phyloP scores from a whole-genome alignment of 2,113 vertebrate genomes.

The Hyla sarda region DNA sequence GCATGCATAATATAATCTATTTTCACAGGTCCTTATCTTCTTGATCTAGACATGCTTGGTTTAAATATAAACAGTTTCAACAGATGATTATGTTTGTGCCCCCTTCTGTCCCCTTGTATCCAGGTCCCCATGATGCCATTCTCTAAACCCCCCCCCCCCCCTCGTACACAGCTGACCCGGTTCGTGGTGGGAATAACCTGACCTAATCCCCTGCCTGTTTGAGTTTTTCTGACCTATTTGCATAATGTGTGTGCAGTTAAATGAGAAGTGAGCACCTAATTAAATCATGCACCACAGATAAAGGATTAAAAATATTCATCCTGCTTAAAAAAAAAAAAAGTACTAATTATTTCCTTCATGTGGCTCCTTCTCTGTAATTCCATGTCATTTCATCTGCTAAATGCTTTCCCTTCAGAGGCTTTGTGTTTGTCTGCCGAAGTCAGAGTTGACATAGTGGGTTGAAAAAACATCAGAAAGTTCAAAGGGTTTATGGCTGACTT shows the following conservation, averaged over 20 bases:
- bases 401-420: conserved; percentile 31
- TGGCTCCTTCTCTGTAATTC: conserved; percentile 53
- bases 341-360: conserved; percentile 59
- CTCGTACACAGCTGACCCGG: conserved; percentile 45
- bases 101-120: conserved; percentile 22
- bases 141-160: background rate
- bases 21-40: conserved; percentile 38
- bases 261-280: conserved; percentile 59
- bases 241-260: conserved; percentile 59
- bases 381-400: conserved; percentile 56
- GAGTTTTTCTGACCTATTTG: conserved; percentile 58
- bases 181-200: conserved; percentile 55
- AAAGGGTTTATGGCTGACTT: conserved; percentile 7
- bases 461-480: conserved; percentile 7
- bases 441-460: conserved; percentile 12
- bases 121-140: background rate
- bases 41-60: background rate
- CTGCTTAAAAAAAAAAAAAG: conserved; percentile 53
- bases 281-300: conserved; percentile 59
- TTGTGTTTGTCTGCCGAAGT: conserved; percentile 25
- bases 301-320: conserved; percentile 61
- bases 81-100: conserved; percentile 10
- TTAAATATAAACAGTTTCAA: conserved; percentile 31
- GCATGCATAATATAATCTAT: conserved; percentile 21
- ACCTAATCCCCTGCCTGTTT: conserved; percentile 56